These are phyloP conservation scores for Bolborhynchus lineola DNA, from an alignment of 2,113 vertebrate species.

Conservation along the genomic window DNA sequence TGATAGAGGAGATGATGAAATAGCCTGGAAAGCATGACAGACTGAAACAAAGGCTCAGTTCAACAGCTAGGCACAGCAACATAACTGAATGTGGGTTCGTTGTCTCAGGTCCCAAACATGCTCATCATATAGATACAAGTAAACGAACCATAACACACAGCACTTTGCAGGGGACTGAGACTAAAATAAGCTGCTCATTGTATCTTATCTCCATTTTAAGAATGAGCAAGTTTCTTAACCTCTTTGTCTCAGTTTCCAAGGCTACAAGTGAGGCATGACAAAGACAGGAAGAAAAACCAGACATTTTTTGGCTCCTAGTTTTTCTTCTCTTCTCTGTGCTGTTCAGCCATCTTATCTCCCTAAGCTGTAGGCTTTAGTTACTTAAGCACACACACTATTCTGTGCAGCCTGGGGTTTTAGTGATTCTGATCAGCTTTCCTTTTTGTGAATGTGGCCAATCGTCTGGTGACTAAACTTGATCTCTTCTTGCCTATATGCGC, in stretches of 20 bases:
- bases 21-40: neutral
- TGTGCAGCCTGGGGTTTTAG: neutral
- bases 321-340: neutral
- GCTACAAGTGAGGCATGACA: conserved; percentile 52
- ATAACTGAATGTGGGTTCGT: accelerated
- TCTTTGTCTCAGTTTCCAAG: conserved; percentile 62
- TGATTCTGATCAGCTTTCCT: neutral
- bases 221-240: conserved; percentile 40
- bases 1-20: neutral
- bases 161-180: neutral
- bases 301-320: conserved; percentile 3
- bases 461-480: neutral
- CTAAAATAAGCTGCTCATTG: neutral
- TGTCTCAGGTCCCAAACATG: neutral
- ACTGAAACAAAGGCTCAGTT: neutral
- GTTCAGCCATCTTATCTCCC: neutral
- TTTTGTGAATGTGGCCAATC: neutral
- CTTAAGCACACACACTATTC: neutral
- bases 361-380: neutral
- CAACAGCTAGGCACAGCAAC: neutral
- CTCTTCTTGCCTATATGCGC: neutral
- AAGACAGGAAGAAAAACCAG: conserved; percentile 58
- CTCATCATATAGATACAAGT: neutral
- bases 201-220: conserved; percentile 41
- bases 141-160: neutral